phyloP scores from a whole-genome alignment of 2,888 invertebrate species.

The Lasioglossum calceatum region DNA sequence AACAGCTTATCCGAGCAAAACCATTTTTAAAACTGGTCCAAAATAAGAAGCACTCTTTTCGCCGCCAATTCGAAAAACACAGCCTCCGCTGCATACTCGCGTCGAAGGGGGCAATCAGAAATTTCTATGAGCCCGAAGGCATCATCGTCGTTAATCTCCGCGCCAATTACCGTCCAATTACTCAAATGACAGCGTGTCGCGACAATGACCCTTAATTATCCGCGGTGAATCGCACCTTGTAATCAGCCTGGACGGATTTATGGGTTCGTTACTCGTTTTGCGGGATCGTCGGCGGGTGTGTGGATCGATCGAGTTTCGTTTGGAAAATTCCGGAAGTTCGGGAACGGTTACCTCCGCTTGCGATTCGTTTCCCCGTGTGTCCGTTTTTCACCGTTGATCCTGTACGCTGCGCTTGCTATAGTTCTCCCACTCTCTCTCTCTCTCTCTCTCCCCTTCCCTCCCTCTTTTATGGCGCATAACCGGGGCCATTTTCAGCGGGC shows the following conservation, averaged over 20 bases:
- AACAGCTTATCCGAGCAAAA: too few relatives aligned
- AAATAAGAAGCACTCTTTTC: background rate
- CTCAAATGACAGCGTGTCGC: conserved; percentile 30
- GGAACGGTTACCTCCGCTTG: background rate
- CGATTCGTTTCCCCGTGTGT: conserved; percentile 33
- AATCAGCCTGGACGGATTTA: conserved; percentile 2
- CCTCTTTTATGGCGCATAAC: conserved; percentile 74
- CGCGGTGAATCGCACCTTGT: conserved; percentile 17
- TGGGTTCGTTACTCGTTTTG: conserved; percentile 20
- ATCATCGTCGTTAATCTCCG: conserved; percentile 38
- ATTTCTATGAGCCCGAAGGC: conserved; percentile 1
- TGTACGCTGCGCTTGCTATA: background rate
- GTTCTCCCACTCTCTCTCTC: background rate
- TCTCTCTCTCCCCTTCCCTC: conserved; percentile 13
- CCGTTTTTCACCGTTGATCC: conserved; percentile 23
- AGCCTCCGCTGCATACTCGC: background rate
- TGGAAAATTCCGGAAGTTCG: conserved; percentile 3
- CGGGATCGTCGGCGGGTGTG: background rate
- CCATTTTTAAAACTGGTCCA: background rate
- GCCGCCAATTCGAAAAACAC: background rate
- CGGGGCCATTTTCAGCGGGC: conserved; percentile 72
- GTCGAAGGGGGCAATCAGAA: background rate
- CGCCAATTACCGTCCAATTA: conserved; percentile 46
- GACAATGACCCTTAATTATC: conserved; percentile 24
- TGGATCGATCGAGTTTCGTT: background rate